phyloP scores from a whole-genome alignment of 2,888 invertebrate species.

The Oxystoma pomonae region DNA sequence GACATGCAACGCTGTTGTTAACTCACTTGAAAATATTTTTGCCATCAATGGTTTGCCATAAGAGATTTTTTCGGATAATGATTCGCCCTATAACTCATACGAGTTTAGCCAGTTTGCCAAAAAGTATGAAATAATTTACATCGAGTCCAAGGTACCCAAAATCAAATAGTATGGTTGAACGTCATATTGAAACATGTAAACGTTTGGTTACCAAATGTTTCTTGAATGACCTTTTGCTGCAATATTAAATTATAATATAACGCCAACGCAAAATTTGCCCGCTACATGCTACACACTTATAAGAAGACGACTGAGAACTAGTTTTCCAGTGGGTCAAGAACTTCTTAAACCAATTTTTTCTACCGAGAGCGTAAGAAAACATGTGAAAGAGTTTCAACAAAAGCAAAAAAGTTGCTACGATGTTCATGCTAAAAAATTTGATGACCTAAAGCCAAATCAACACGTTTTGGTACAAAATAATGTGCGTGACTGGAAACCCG shows the following conservation, averaged over 20 bases:
- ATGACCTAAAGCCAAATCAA: conserved; percentile 8
- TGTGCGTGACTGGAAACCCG: conserved; percentile 12
- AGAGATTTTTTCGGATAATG: conserved; percentile 24
- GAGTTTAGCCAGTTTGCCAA: conserved; percentile 23
- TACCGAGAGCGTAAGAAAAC: conserved; percentile 1
- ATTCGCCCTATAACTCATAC: conserved; percentile 21
- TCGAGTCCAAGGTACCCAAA: conserved; percentile 25
- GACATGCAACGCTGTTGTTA: conserved; percentile 6
- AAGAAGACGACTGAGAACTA: conserved; percentile 19
- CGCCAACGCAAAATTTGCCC: conserved; percentile 28
- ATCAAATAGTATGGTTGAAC: conserved; percentile 26
- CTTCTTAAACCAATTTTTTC: conserved; percentile 19
- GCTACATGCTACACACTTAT: background rate
- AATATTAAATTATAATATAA: conserved; percentile 27
- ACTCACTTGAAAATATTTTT: conserved; percentile 18
- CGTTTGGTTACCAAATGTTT: conserved; percentile 23
- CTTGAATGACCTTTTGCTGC: conserved; percentile 22
- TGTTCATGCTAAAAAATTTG: conserved; percentile 5
- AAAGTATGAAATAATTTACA: conserved; percentile 20
- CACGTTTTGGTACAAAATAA: conserved; percentile 10
- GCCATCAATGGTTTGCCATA: conserved; percentile 16
- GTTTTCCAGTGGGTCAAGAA: conserved; percentile 17
- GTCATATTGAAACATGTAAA: conserved; percentile 28
- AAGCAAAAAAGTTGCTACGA: conserved; percentile 13
- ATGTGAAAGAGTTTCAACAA: conserved; percentile 4